phyloP scores from a whole-genome alignment of 1,140 invertebrate species.

The Teleogryllus occipitalis region DNA sequence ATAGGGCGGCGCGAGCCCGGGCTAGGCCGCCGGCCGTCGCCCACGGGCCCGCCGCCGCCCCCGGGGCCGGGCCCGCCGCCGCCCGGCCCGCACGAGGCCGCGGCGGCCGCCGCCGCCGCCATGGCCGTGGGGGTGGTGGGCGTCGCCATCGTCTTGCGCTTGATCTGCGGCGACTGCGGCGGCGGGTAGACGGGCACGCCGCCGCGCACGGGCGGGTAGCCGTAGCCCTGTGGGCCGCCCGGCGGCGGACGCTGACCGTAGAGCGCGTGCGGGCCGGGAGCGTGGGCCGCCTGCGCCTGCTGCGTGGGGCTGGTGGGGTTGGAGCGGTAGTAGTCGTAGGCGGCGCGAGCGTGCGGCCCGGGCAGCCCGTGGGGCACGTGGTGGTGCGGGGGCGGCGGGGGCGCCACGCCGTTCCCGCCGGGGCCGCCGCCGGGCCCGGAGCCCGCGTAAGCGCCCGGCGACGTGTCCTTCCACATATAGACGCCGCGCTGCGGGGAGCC shows the following conservation, averaged over 20 bases:
- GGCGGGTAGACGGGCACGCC: conserved; percentile 61
- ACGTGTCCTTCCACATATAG: conserved; percentile 76
- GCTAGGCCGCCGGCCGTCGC: conserved; percentile 31
- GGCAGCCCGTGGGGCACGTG: conserved; percentile 28
- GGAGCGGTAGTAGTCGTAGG: conserved; percentile 49
- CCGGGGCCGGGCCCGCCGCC: conserved; percentile 29
- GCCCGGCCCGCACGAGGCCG: conserved; percentile 1
- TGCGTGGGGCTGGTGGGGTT: conserved; percentile 68
- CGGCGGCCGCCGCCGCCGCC: background rate
- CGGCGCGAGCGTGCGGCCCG: conserved; percentile 4
- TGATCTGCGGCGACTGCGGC: conserved; percentile 52
- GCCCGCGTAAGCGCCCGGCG: conserved; percentile 37
- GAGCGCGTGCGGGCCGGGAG: conserved; percentile 28
- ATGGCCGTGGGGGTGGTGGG: conserved; percentile 36
- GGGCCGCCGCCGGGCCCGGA: too few species aligned
- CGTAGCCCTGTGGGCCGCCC: conserved; percentile 41
- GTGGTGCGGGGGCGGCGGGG: conserved; percentile 12
- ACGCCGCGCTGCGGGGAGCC: conserved; percentile 74
- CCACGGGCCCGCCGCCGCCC: background rate
- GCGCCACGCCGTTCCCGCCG: conserved; percentile 30
- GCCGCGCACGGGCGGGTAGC: conserved; percentile 42
- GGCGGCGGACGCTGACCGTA: conserved; percentile 24
- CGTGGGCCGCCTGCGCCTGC: conserved; percentile 39
- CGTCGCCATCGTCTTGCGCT: conserved; percentile 45
- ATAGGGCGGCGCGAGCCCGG: conserved; percentile 57